Evolutionary conservation across 2,113 vertebrate genomes (phyloP).

Genomic region (Pundamilia nyererei): DNA sequence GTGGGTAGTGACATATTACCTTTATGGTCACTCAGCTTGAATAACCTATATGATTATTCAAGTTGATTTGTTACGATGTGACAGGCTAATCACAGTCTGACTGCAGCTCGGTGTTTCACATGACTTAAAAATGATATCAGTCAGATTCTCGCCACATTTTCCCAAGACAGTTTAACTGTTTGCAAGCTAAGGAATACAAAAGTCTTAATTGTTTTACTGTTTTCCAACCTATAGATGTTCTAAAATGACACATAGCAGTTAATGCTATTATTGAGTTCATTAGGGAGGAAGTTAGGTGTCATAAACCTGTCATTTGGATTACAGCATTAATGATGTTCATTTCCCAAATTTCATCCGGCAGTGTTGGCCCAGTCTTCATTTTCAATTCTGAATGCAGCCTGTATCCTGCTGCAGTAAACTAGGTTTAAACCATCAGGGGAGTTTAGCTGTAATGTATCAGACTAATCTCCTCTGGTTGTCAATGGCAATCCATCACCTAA

Average conservation of each 20-base stretch:
- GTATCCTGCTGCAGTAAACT: slow-evolving; percentile 39
- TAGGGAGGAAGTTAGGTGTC: background rate
- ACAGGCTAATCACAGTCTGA: background rate
- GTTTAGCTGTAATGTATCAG: slow-evolving; percentile 21
- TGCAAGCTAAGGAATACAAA: background rate
- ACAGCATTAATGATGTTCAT: background rate
- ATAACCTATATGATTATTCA: background rate
- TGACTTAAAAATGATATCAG: background rate
- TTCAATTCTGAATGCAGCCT: slow-evolving; percentile 7
- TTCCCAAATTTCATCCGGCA: slow-evolving; percentile 18
- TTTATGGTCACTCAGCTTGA: background rate
- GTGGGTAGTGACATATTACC: background rate
- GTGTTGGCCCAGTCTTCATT: slow-evolving; percentile 21
- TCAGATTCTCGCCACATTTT: background rate
- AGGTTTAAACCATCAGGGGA: slow-evolving; percentile 32
- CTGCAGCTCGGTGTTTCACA: background rate
- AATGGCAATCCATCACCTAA: slow-evolving; percentile 38
- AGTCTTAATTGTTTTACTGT: background rate
- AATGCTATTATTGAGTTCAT: background rate
- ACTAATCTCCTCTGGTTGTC: slow-evolving; percentile 32
- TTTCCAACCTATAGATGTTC: background rate
- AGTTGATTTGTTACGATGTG: background rate
- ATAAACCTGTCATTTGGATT: slow-evolving; percentile 1
- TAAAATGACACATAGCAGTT: background rate
- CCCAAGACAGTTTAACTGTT: background rate